Conservation (phyloP, 2,113 vertebrate species). For the Pelusios castaneus region DNA sequence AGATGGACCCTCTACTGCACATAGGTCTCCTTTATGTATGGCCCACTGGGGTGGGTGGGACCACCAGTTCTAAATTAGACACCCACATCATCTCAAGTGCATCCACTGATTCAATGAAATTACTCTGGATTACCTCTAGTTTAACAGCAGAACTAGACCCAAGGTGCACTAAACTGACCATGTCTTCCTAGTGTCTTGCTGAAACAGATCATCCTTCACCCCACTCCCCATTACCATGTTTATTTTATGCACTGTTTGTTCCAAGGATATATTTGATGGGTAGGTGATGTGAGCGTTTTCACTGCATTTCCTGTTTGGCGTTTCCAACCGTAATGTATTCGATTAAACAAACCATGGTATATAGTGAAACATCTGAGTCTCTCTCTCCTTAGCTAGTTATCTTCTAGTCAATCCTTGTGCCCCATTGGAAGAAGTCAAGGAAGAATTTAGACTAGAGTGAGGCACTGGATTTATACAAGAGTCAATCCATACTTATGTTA, state of each 20-base stretch:
- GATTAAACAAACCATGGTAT: neutral
- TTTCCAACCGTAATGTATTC: neutral
- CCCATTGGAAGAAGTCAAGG: neutral
- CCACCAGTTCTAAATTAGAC: neutral
- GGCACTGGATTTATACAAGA: neutral
- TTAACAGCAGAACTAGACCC: neutral
- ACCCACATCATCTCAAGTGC: neutral
- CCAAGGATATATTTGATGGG: neutral
- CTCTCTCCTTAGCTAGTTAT: neutral
- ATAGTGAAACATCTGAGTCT: neutral
- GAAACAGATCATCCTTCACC: neutral
- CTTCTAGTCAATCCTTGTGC: neutral
- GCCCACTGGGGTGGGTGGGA: neutral
- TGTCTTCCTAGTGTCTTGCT: neutral
- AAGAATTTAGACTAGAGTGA: neutral
- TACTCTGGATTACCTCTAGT: neutral
- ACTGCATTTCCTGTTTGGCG: neutral
- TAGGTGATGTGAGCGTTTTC: neutral
- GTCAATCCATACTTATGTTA: neutral
- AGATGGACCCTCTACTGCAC: neutral
- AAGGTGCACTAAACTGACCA: neutral
- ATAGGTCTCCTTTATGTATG: neutral
- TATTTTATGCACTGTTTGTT: neutral
- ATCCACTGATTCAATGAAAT: neutral
- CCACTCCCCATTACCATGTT: no score